These are phyloP conservation scores for Corapipo altera DNA, from an alignment of 2,113 vertebrate species.

Conservation along the genomic window DNA sequence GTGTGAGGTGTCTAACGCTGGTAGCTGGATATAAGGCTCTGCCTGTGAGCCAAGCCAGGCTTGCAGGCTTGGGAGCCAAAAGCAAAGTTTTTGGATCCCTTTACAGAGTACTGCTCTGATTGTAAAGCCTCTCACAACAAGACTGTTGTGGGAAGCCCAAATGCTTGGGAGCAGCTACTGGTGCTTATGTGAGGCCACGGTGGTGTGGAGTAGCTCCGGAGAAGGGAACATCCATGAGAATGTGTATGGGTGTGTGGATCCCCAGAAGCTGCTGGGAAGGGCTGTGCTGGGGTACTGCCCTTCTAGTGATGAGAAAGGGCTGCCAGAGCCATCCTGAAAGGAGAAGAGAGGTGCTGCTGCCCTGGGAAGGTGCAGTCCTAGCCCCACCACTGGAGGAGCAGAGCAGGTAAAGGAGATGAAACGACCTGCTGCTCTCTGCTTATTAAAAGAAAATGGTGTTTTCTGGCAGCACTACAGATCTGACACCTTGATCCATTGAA, in stretches of 20 bases:
- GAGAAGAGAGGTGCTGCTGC: no score
- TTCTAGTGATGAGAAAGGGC: no score
- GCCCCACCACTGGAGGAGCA: neutral
- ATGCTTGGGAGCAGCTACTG: fast-evolving
- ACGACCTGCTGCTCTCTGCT: neutral
- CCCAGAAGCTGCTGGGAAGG: neutral
- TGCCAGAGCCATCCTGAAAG: neutral
- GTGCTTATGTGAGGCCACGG: neutral
- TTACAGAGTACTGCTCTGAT: neutral
- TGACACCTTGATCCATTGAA: neutral
- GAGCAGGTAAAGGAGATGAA: neutral
- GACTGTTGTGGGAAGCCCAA: fast-evolving
- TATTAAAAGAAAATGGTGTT: constrained; percentile 3
- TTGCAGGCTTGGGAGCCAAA: neutral
- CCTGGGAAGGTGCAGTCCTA: neutral
- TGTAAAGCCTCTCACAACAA: neutral
- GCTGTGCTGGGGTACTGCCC: neutral
- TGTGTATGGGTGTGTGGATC: neutral
- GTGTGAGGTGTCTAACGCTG: neutral
- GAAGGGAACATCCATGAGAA: neutral
- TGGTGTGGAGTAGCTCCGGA: neutral
- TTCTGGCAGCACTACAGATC: neutral
- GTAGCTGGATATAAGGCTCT: neutral
- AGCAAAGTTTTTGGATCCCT: neutral
- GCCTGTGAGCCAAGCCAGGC: neutral